Evolutionary conservation across 2,113 vertebrate genomes (phyloP).

Genomic region (Rousettus leschenaultii): DNA sequence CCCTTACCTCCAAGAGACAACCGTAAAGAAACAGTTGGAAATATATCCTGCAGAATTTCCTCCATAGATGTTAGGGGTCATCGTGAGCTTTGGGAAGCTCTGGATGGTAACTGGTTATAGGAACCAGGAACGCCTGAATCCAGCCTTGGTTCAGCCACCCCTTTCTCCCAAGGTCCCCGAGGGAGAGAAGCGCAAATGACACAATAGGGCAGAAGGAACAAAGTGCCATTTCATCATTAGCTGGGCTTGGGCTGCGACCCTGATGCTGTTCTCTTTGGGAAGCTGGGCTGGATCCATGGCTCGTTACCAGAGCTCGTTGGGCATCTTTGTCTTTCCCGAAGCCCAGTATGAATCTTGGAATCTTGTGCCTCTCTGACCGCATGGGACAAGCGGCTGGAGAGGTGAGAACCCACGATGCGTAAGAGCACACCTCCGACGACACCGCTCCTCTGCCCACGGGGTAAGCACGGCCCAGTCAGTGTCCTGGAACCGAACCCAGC

Average conservation of each 20-base stretch:
- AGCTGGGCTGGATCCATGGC: not conserved
- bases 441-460: not conserved
- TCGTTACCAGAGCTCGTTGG: not conserved
- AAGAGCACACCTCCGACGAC: not conserved
- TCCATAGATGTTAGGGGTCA: not conserved
- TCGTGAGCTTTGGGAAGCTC: not conserved
- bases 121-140: not conserved
- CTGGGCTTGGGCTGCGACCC: not conserved
- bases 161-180: not conserved
- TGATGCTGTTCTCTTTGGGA: not conserved
- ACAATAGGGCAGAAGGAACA: not conserved
- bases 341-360: not conserved
- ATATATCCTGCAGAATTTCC: not conserved
- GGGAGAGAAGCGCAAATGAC: not conserved
- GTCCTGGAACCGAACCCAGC: not conserved
- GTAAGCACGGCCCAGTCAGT: not conserved
- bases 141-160: not conserved
- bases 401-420: too few relatives aligned
- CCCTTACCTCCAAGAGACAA: not conserved
- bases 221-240: too few relatives aligned
- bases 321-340: not conserved
- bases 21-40: not conserved
- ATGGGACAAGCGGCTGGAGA: not conserved
- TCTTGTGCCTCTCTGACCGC: not conserved
- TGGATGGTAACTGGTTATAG: not conserved